phyloP scores from a whole-genome alignment of 2,888 invertebrate genomes.

The Anorthoa munda region DNA sequence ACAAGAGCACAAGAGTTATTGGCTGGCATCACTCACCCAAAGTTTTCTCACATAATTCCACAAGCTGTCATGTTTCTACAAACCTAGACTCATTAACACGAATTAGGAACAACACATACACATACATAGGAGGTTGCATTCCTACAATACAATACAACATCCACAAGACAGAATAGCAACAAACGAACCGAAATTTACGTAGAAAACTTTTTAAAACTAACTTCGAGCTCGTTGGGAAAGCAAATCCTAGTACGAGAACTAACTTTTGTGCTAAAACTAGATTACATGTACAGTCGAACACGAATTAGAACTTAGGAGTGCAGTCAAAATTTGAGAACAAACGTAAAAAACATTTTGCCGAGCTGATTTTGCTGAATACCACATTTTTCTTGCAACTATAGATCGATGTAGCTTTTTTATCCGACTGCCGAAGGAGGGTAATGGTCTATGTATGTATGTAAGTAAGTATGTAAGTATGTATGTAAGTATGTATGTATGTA shows the following conservation, averaged over 20 bases:
- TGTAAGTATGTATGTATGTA: too few species aligned
- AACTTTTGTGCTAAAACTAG: conserved; percentile 57
- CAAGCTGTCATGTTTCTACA: background rate
- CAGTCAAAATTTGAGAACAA: background rate
- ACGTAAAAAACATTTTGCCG: background rate
- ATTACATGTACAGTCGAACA: conserved; percentile 45
- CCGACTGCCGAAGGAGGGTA: too few species aligned
- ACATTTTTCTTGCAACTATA: too few species aligned
- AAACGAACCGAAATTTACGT: conserved; percentile 54
- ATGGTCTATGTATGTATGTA: too few species aligned
- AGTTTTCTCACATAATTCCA: background rate
- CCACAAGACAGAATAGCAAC: conserved; percentile 32
- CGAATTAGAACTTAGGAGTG: conserved; percentile 35
- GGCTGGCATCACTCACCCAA: too few species aligned
- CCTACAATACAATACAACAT: background rate
- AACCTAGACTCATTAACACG: background rate
- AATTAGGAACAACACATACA: background rate
- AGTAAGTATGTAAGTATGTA: too few species aligned
- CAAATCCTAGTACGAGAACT: conserved; percentile 45
- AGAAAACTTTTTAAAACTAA: conserved; percentile 51
- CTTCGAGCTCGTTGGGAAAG: conserved; percentile 39
- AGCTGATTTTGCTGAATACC: background rate
- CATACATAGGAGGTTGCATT: background rate
- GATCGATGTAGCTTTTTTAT: too few species aligned
- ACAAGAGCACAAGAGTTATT: background rate